Base-by-base conservation (phyloP, 2,797 vertebrate genomes). In the Myotis findleyi region DNA sequence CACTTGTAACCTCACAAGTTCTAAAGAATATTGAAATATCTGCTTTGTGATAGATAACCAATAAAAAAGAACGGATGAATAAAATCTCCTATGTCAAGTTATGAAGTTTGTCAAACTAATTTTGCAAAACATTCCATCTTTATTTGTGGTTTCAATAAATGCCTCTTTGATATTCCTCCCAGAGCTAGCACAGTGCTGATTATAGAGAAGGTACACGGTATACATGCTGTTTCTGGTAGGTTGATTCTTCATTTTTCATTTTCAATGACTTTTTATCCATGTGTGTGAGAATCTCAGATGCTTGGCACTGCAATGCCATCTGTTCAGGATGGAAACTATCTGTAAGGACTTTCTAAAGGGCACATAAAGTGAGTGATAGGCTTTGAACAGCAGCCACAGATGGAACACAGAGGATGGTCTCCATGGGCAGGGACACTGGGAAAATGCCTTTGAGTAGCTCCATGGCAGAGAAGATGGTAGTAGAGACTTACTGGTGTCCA, bases 101-200 rank as follows among this genome's bases (percentile, higher is more conserved):
- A 86, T 14, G 17, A 79, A 75, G 89, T 79, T 87, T 95, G 92
- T 57, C 41, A 76, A 80, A 53, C 21, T 68, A 51, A 47, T 30
- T 68, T 85, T 95, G 82, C 51, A 75, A 64, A 95, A 89, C 75
- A 30, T 79, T 73, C 80, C 30, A 79, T 71, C 57, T 47, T 88
- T 73, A 90, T 79, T 73, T 73, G 88, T 95, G 82, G 64, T 77
- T 95, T 95, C 38, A 86, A 57, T 75, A 75, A 91, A 53, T 25
- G 27, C 33, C 14, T 62, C 69, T 89, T 72, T 33, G 49, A 51
- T 36, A n/a, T 36, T 3, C 20, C 41, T 77, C 76, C 47, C 49
- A 23, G 55, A 91, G 75, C 30, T 18, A 25, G 59, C 6, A 16
- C 23, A 55, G 44, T 36, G 3, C 33, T 89, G 75, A 47, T 17